Base-by-base conservation (phyloP, 2,113 vertebrate species). In the Eulacestoma nigropectus region DNA sequence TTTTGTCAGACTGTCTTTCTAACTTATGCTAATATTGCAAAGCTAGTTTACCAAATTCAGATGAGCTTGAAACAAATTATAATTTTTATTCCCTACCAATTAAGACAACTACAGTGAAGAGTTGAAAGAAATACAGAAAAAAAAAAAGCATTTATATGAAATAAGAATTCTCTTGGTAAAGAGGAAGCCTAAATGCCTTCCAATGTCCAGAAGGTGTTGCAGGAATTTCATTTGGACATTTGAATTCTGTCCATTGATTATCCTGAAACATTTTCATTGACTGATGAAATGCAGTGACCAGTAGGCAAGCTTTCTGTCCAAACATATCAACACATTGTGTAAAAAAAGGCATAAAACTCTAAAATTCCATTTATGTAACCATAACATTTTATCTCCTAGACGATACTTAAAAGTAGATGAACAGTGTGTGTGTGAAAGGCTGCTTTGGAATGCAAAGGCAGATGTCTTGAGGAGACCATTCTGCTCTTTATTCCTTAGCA, bases 51-150 rank as follows among this genome's bases (percentile, higher is more conserved):
- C 6, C 12, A 55, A 22, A 9, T 49, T 68, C 26, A 82, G 55
- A 67, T 33, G 6, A 59, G 3, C 52, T 75, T 68, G 35, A 79
- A 56, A 22, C 0, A 0, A 39, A 22, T 63, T 63, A 7, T 0
- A 2, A 20, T 3, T 59, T 85, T n/a, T 63, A 52, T 60, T 72
- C 9, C 20, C 6, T 68, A 29, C 8, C 7, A 46, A 3, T 82
- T 67, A 49, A 62, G 26, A 65, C 2, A 70, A 42, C 8, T 33
- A 9, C 6, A 72, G 56, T 37, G 33, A 46, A 65, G 3, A 64
- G 4, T 7, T 55, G 33, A 68, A 70, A 68, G 9, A 88, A 78
- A 60, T 20, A 16, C 0, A 22, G 9, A 11, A 35, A 27, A 46
- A 35, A 16, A 26, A 26, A 12, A 9, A 33, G 0, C 4, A 8